phyloP scores from a whole-genome alignment of 2,888 invertebrate genomes.

The Salticus scenicus region DNA sequence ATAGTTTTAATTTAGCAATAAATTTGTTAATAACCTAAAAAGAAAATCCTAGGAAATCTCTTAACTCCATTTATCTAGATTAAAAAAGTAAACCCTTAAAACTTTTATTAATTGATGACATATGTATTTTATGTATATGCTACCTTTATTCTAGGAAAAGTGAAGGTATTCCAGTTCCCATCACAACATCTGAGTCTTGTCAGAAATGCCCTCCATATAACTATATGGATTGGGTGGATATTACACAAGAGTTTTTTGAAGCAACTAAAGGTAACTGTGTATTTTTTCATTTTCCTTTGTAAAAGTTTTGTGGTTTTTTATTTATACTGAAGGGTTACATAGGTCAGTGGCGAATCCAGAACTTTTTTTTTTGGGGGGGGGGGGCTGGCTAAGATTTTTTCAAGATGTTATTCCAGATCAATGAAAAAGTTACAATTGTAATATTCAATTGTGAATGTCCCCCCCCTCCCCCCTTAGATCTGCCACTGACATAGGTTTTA shows the following conservation, averaged over 20 bases:
- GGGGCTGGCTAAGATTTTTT: no score
- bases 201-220: constrained; percentile 43
- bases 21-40: no score
- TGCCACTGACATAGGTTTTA: no score
- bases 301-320: background rate
- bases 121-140: no score
- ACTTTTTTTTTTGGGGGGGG: no score
- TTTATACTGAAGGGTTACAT: background rate
- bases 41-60: no score
- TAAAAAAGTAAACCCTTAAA: no score
- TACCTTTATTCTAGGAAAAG: background rate
- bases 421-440: background rate
- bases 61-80: no score
- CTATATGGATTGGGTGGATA: constrained; percentile 85
- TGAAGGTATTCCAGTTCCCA: background rate
- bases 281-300: background rate
- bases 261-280: constrained; percentile 72
- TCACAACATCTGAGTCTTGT: constrained; percentile 17
- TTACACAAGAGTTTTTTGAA: constrained; percentile 81
- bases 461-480: background rate
- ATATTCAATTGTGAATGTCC: background rate
- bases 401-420: no score
- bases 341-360: no score
- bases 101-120: no score
- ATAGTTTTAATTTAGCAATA: no score